phyloP scores from a whole-genome alignment of 1,140 invertebrate species.

The Delia radicum region DNA sequence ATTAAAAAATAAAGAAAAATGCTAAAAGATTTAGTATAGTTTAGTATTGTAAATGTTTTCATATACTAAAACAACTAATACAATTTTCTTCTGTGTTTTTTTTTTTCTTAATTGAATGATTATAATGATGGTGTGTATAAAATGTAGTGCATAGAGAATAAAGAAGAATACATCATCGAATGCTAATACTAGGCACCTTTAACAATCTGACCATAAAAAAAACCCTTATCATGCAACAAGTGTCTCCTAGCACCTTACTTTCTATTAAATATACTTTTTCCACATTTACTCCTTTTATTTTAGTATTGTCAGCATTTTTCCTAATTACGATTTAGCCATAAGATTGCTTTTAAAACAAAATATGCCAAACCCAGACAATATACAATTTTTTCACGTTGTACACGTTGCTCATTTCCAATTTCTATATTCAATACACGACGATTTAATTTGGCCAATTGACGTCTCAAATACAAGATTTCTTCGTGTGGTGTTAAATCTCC shows the following conservation, averaged over 20 bases:
- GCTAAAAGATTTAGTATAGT: too few relatives aligned
- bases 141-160: too few relatives aligned
- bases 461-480: conserved; percentile 77
- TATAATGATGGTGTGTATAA: too few relatives aligned
- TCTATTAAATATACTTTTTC: background rate
- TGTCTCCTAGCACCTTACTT: background rate
- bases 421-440: conserved; percentile 82
- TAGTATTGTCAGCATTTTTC: conserved; percentile 4
- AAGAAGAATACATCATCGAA: too few relatives aligned
- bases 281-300: background rate
- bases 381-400: conserved; percentile 80
- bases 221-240: background rate
- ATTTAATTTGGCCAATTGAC: conserved; percentile 81
- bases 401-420: conserved; percentile 73
- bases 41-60: too few relatives aligned
- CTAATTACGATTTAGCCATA: conserved; percentile 76
- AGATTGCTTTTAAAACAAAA: conserved; percentile 79
- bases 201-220: background rate
- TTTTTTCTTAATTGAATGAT: too few relatives aligned
- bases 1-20: too few relatives aligned
- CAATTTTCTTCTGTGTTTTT: too few relatives aligned
- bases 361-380: conserved; percentile 80
- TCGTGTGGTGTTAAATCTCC: conserved; percentile 71
- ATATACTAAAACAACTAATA: too few relatives aligned
- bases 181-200: background rate